Percentiles rank a stretch among this genome's conserved stretches.
These are phyloP conservation scores for Homalodisca vitripennis DNA, from an alignment of 1,140 invertebrate species.

Conservation along the genomic window DNA sequence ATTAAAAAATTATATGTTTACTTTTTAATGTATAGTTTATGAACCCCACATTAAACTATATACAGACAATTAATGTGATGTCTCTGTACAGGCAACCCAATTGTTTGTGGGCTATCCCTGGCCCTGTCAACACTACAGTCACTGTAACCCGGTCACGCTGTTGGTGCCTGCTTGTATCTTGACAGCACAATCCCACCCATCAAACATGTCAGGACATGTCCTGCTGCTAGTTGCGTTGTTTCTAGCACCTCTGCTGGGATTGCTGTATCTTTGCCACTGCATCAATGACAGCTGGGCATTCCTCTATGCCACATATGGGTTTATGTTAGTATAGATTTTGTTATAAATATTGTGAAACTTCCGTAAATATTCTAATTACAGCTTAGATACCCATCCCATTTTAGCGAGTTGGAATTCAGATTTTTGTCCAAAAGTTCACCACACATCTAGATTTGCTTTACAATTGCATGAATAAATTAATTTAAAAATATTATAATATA, in stretches of 20 bases:
- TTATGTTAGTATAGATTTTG: constrained; percentile 65
- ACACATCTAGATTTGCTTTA: no score
- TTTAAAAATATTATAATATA: no score
- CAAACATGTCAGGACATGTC: constrained; percentile 9
- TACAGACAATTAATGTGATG: no score
- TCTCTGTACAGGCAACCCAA: constrained; percentile 50
- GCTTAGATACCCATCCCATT: no score
- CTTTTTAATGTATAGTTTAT: no score
- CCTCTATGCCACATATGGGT: constrained; percentile 76
- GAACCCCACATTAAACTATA: no score
- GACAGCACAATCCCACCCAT: constrained; percentile 25
- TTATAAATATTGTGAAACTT: no score
- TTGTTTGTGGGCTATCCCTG: constrained; percentile 62
- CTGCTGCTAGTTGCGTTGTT: constrained; percentile 41
- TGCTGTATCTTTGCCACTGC: constrained; percentile 48
- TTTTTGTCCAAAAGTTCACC: no score
- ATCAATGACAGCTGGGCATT: constrained; percentile 65
- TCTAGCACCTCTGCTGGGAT: constrained; percentile 39
- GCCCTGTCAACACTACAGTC: constrained; percentile 78
- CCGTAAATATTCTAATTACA: no score
- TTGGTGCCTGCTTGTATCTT: constrained; percentile 67
- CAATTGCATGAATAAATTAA: no score
- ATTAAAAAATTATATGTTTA: no score
- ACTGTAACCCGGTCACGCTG: constrained; percentile 81
- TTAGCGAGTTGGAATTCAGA: no score